phyloP scores from a whole-genome alignment of 2,888 invertebrate genomes.

The Euplagia quadripunctaria region DNA sequence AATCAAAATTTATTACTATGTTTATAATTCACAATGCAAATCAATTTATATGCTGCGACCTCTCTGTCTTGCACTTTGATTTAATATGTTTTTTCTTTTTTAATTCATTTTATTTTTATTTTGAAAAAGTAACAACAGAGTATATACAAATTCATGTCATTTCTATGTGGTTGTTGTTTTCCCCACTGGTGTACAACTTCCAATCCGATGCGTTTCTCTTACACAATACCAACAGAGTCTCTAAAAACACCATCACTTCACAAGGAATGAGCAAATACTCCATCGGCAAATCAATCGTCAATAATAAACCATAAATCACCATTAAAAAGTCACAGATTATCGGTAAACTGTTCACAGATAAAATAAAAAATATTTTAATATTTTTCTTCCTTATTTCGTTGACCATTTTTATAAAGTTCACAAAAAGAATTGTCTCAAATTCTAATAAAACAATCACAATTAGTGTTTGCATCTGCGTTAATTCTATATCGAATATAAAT shows the following conservation, averaged over 20 bases:
- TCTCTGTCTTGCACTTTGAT: too few relatives aligned
- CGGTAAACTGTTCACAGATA: constrained; percentile 5
- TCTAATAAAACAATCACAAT: background rate
- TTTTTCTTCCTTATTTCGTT: constrained; percentile 1
- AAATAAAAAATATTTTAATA: background rate
- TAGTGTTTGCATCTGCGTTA: background rate
- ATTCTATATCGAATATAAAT: background rate
- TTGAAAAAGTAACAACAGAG: background rate
- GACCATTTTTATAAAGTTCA: background rate
- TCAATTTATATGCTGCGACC: too few relatives aligned
- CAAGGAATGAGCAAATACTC: background rate
- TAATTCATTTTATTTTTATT: background rate
- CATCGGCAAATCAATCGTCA: background rate
- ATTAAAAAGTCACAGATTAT: background rate
- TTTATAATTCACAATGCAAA: too few relatives aligned
- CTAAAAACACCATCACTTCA: background rate
- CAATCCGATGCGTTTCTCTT: background rate
- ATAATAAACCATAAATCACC: background rate
- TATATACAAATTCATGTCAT: background rate
- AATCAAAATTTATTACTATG: too few relatives aligned
- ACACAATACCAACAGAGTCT: constrained; percentile 6
- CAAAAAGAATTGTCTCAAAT: background rate
- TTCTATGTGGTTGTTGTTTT: background rate
- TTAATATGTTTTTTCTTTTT: too few relatives aligned
- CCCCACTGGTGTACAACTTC: background rate